These are phyloP conservation scores for Notospermus geniculatus DNA, from an alignment of 1,140 invertebrate species.

Conservation along the genomic window DNA sequence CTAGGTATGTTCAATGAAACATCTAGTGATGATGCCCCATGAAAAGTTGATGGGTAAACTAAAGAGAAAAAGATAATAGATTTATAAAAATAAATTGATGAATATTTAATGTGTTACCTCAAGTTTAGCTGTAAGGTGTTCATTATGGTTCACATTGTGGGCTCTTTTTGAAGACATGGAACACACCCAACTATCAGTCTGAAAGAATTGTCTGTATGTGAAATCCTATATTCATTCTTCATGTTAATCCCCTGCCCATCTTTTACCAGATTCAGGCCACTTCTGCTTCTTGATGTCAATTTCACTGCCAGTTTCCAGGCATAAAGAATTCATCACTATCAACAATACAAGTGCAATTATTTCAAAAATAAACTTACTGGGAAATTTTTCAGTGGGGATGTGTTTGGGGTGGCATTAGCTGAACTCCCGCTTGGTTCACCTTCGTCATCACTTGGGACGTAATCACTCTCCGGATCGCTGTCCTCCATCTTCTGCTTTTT, in stretches of 20 bases:
- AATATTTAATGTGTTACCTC: constrained; percentile 35
- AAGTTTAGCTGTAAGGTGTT: constrained; percentile 51
- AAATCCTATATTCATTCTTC: too few species aligned
- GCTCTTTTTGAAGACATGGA: constrained; percentile 47
- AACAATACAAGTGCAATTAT: too few species aligned
- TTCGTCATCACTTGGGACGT: constrained; percentile 42
- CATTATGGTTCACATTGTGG: constrained; percentile 38
- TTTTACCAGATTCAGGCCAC: too few species aligned
- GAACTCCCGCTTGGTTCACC: constrained; percentile 13
- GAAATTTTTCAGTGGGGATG: constrained; percentile 25
- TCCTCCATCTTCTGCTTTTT: constrained; percentile 9
- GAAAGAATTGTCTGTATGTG: constrained; percentile 21
- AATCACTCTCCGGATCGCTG: constrained; percentile 40
- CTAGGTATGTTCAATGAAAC: too few species aligned
- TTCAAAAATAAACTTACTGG: constrained; percentile 26
- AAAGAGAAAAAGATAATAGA: too few species aligned
- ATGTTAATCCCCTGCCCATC: too few species aligned
- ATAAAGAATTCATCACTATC: too few species aligned
- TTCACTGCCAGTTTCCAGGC: too few species aligned
- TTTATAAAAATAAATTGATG: too few species aligned
- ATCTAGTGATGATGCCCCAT: too few species aligned
- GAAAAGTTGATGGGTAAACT: too few species aligned
- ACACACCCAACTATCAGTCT: constrained; percentile 53
- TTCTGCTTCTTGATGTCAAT: too few species aligned
- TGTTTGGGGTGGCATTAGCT: constrained; percentile 20